These are phyloP conservation scores for Molanna angustata DNA, from an alignment of 2,888 invertebrate genomes.

Conservation along the genomic window DNA sequence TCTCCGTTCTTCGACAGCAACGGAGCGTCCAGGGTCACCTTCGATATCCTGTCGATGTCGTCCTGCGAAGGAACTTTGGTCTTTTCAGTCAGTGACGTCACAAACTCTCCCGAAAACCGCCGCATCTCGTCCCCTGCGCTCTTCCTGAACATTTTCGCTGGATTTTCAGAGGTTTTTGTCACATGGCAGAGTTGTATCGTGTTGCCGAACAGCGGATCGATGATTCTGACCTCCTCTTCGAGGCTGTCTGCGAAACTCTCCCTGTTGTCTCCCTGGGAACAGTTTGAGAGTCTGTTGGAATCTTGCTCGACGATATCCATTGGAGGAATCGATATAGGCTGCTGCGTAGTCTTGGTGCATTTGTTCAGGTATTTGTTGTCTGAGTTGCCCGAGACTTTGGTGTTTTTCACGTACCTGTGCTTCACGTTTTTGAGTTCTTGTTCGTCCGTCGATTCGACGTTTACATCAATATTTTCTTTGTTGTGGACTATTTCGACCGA, in stretches of 20 bases:
- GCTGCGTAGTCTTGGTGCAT: constrained; percentile 22
- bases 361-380: constrained; percentile 48
- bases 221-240: constrained; percentile 29
- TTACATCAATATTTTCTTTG: constrained; percentile 31
- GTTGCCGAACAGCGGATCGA: constrained; percentile 25
- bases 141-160: constrained; percentile 40
- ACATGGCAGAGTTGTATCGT: constrained; percentile 17
- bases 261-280: constrained; percentile 37
- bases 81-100: constrained; percentile 38
- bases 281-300: constrained; percentile 36
- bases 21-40: constrained; percentile 81
- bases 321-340: constrained; percentile 13
- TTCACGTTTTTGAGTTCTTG: constrained; percentile 38
- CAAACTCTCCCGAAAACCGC: constrained; percentile 33
- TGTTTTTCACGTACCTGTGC: constrained; percentile 46
- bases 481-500: constrained; percentile 18
- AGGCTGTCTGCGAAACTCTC: constrained; percentile 30
- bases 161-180: constrained; percentile 13
- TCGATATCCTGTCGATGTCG: constrained; percentile 84
- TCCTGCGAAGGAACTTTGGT: constrained; percentile 71
- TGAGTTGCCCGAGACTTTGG: constrained; percentile 39
- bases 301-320: constrained; percentile 45
- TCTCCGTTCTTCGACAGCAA: constrained; percentile 67
- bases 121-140: constrained; percentile 51
- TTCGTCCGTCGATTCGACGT: constrained; percentile 34